phyloP scores from a whole-genome alignment of 2,113 vertebrate species.

The Atherinomorus stipes region DNA sequence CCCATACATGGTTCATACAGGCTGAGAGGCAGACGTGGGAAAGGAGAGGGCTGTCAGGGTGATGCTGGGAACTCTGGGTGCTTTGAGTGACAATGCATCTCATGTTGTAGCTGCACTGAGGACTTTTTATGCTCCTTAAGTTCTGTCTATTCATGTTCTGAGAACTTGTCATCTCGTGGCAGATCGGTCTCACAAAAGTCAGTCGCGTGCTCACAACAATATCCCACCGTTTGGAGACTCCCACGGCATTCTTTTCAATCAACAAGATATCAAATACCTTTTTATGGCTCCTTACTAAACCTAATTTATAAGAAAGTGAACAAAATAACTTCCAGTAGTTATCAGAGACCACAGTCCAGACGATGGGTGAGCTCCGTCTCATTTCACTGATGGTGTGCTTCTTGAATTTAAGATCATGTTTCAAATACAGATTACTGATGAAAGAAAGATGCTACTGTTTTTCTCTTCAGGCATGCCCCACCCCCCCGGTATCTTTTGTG shows the following conservation, averaged over 20 bases:
- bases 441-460: slow-evolving; percentile 45
- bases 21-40: slow-evolving; percentile 16
- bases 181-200: background rate
- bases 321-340: background rate
- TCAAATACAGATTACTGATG: slow-evolving; percentile 41
- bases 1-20: slow-evolving; percentile 33
- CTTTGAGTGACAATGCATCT: slow-evolving; percentile 28
- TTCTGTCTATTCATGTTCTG: slow-evolving; percentile 10
- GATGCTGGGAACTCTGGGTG: slow-evolving; percentile 22
- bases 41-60: slow-evolving; percentile 1
- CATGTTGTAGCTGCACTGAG: slow-evolving; percentile 14
- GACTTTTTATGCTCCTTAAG: slow-evolving; percentile 14
- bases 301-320: slow-evolving; percentile 13
- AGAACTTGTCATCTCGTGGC: slow-evolving; percentile 3
- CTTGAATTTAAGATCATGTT: slow-evolving; percentile 30
- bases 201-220: background rate
- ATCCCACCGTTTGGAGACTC: no score
- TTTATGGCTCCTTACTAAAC: slow-evolving; percentile 5
- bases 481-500: slow-evolving; percentile 17
- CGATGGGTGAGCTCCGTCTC: slow-evolving; percentile 8
- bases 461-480: no score
- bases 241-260: background rate
- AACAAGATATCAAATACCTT: background rate
- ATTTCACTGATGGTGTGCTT: slow-evolving; percentile 23
- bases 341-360: slow-evolving; percentile 17